These are phyloP conservation scores for Girardinichthys multiradiatus DNA, from an alignment of 2,113 vertebrate genomes.

Conservation along the genomic window DNA sequence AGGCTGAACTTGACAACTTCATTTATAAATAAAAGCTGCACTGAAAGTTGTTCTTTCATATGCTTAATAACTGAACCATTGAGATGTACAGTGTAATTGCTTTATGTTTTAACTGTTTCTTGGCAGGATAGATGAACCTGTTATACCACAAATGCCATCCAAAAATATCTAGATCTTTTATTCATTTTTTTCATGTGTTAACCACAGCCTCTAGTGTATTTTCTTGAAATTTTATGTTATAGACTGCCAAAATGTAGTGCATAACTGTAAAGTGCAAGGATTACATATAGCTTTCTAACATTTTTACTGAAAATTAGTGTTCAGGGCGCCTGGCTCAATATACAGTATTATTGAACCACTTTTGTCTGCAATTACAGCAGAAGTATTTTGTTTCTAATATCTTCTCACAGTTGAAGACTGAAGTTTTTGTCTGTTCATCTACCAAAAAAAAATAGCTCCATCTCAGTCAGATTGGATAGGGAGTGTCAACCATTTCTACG, in stretches of 20 bases:
- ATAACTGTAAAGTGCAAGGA: background rate
- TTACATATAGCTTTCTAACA: background rate
- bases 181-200: background rate
- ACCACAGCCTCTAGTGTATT: background rate
- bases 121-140: background rate
- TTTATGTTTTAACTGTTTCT: background rate
- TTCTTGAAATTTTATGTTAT: background rate
- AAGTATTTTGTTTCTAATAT: background rate
- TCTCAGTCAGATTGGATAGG: too few species aligned
- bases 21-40: slow-evolving; percentile 23
- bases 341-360: background rate
- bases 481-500: too few species aligned
- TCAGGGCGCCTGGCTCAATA: too few species aligned
- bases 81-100: background rate
- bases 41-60: slow-evolving; percentile 2
- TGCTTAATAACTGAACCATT: slow-evolving; percentile 31
- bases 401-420: background rate
- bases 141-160: background rate
- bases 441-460: too few species aligned
- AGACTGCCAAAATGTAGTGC: background rate
- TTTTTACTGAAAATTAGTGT: too few species aligned
- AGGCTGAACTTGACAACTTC: slow-evolving; percentile 1
- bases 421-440: background rate
- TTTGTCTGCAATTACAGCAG: background rate
- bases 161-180: background rate